Evolutionary conservation across 2,797 vertebrate species (phyloP).

Genomic region (Aplochiton taeniatus): DNA sequence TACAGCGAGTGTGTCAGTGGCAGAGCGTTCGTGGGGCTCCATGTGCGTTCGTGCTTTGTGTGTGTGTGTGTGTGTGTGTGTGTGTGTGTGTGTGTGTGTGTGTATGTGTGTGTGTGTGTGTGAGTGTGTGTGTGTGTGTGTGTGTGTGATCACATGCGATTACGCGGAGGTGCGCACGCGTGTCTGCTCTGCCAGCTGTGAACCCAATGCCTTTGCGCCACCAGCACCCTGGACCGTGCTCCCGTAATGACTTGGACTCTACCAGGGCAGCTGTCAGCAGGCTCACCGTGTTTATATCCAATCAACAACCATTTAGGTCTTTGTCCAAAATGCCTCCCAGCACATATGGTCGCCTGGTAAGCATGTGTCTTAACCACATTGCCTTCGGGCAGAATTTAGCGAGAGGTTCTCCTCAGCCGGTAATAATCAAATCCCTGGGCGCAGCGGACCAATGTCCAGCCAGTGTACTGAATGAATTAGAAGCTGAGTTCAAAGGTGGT

Average conservation of each 20-base stretch:
- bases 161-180: too few relatives aligned
- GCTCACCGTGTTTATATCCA: too few relatives aligned
- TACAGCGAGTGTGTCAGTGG: not conserved
- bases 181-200: not conserved
- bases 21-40: not conserved
- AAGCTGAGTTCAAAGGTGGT: conserved; percentile 46
- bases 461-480: conserved; percentile 61
- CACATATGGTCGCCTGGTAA: not conserved
- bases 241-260: too few relatives aligned
- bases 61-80: not conserved
- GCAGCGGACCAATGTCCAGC: conserved; percentile 65
- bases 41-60: not conserved
- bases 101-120: conserved; percentile 2
- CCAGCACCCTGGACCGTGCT: too few relatives aligned
- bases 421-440: conserved; percentile 72
- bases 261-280: too few relatives aligned
- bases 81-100: not conserved
- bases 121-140: not conserved
- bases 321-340: too few relatives aligned
- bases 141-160: not conserved
- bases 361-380: not conserved
- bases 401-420: conserved; percentile 51
- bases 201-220: too few relatives aligned
- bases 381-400: not conserved
- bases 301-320: too few relatives aligned